Conservation (phyloP, 1,140 invertebrate species). For the Plectrocnemia conspersa region DNA sequence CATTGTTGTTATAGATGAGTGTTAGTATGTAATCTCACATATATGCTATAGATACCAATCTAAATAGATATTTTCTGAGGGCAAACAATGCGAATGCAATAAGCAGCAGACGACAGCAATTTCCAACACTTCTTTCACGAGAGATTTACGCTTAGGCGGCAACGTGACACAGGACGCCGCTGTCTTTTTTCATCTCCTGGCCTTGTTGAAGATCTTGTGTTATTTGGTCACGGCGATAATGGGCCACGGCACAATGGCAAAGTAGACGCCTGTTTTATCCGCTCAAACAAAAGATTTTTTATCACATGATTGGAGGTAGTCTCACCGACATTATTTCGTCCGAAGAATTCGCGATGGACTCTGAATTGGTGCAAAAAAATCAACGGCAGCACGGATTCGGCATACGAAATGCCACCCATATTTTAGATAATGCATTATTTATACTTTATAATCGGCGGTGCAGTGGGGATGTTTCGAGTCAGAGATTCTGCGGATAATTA, state of each 20-base stretch:
- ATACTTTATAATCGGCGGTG: too few relatives aligned
- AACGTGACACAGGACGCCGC: conserved; percentile 1
- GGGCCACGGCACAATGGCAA: conserved; percentile 24
- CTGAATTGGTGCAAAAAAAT: not conserved
- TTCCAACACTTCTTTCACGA: conserved; percentile 23
- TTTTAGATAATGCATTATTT: too few relatives aligned
- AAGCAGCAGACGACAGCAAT: conserved; percentile 9
- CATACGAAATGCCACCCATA: too few relatives aligned
- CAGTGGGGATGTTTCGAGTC: too few relatives aligned
- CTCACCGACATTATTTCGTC: not conserved
- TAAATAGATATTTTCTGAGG: not conserved
- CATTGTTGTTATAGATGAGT: too few relatives aligned
- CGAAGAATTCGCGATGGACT: not conserved
- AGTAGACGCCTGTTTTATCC: conserved; percentile 27
- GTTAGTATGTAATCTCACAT: too few relatives aligned
- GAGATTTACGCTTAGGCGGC: conserved; percentile 23
- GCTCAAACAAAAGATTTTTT: conserved; percentile 4
- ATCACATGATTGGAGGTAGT: conserved; percentile 5
- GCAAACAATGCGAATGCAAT: not conserved
- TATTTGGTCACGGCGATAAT: conserved; percentile 18
- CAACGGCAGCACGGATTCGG: too few relatives aligned
- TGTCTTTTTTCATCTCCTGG: not conserved
- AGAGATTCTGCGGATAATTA: too few relatives aligned
- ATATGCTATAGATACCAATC: too few relatives aligned
- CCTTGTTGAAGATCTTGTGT: not conserved